phyloP scores from a whole-genome alignment of 2,888 invertebrate species.

The Megamerina dolium region DNA sequence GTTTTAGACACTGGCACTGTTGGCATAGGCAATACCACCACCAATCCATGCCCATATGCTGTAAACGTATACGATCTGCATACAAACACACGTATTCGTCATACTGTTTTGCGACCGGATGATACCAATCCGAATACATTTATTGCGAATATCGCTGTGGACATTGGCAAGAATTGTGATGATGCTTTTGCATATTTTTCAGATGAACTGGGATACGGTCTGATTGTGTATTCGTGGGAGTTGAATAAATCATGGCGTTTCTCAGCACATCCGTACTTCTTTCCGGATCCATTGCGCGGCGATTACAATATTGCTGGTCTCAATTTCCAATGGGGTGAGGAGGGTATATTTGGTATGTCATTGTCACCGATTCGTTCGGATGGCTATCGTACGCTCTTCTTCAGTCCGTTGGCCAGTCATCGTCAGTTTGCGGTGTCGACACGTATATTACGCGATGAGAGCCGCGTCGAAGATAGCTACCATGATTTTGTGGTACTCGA shows the following conservation, averaged over 20 bases:
- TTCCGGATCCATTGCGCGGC: slow-evolving; percentile 73
- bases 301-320: slow-evolving; percentile 74
- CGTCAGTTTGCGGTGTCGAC: slow-evolving; percentile 77
- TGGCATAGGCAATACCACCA: slow-evolving; percentile 70
- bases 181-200: slow-evolving; percentile 75
- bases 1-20: slow-evolving; percentile 77
- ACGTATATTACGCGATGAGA: slow-evolving; percentile 62
- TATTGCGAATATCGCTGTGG: slow-evolving; percentile 81
- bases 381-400: slow-evolving; percentile 67
- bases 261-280: slow-evolving; percentile 67
- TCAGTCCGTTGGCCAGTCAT: slow-evolving; percentile 72
- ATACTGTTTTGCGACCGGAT: slow-evolving; percentile 63
- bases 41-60: slow-evolving; percentile 73
- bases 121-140: slow-evolving; percentile 73
- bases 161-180: slow-evolving; percentile 67
- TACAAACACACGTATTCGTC: slow-evolving; percentile 64
- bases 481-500: slow-evolving; percentile 60
- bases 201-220: slow-evolving; percentile 75
- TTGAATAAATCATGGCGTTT: slow-evolving; percentile 75
- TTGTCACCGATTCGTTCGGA: slow-evolving; percentile 61
- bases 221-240: slow-evolving; percentile 73
- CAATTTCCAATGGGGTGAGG: slow-evolving; percentile 80
- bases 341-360: slow-evolving; percentile 75
- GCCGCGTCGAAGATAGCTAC: slow-evolving; percentile 62
- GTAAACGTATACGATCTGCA: slow-evolving; percentile 70